These are phyloP conservation scores for Sarcophaga peregrina DNA, from an alignment of 1,140 invertebrate genomes.

Conservation along the genomic window DNA sequence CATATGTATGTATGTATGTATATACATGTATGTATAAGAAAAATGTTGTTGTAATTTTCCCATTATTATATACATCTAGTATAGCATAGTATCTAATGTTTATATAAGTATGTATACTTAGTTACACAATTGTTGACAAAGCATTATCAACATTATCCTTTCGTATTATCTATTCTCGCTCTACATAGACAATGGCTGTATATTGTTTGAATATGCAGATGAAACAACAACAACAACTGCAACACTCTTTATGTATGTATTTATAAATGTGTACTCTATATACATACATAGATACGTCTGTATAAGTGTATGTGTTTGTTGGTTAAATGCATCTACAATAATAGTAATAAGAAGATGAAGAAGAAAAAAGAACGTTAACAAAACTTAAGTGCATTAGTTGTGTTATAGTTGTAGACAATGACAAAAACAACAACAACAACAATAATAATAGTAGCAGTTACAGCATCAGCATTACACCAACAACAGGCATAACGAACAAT, in stretches of 20 bases:
- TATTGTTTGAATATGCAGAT: constrained; percentile 23
- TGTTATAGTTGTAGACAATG: not conserved
- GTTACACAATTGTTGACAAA: constrained; percentile 39
- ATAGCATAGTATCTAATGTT: not conserved
- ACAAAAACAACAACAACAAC: constrained; percentile 20
- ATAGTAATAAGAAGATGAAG: not conserved
- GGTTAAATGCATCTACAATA: not conserved
- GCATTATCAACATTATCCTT: constrained; percentile 39
- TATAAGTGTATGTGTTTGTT: not conserved
- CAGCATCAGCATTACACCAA: not conserved
- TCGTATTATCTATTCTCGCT: constrained; percentile 27
- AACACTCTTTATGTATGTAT: not conserved
- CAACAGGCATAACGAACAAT: not conserved
- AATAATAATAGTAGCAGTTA: not conserved
- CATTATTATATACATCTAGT: no score
- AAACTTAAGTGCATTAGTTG: constrained; percentile 32
- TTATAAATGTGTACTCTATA: no score
- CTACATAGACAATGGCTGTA: constrained; percentile 9
- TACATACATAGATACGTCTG: no score
- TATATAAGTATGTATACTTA: constrained; percentile 14
- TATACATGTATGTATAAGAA: no score
- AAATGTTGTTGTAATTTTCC: no score
- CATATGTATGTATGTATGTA: no score
- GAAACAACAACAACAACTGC: constrained; percentile 7
- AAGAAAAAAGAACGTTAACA: not conserved